phyloP scores from a whole-genome alignment of 1,140 invertebrate genomes.

The Heliconius eleuchia region DNA sequence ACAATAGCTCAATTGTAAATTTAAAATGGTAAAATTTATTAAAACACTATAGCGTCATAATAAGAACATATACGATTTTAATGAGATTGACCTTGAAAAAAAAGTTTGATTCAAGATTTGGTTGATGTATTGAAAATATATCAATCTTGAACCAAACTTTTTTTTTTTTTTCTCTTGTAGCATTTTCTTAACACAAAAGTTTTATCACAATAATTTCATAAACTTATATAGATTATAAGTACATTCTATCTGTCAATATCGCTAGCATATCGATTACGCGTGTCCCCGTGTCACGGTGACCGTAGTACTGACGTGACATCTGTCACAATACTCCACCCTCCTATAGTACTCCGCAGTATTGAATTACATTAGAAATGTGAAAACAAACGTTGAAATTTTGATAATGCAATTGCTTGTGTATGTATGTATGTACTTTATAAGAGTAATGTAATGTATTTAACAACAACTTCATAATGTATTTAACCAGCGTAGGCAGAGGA shows the following conservation, averaged over 20 bases:
- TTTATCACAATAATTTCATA: neutral
- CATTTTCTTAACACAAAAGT: neutral
- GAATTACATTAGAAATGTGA: conserved; percentile 20
- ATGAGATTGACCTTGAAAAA: too few species aligned
- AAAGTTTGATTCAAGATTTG: too few species aligned
- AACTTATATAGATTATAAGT: neutral
- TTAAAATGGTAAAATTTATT: too few species aligned
- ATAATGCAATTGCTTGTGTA: conserved; percentile 1
- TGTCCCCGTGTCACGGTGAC: conserved; percentile 33
- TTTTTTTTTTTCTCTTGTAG: neutral
- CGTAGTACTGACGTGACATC: conserved; percentile 34
- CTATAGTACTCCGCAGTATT: neutral
- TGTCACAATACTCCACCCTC: conserved; percentile 30
- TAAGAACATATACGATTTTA: too few species aligned
- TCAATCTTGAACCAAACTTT: neutral
- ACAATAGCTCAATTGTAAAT: too few species aligned
- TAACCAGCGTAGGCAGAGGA: neutral
- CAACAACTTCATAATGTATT: neutral
- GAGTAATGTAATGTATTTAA: neutral
- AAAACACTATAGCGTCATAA: too few species aligned
- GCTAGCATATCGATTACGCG: conserved; percentile 22
- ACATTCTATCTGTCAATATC: conserved; percentile 1
- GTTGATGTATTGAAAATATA: too few species aligned
- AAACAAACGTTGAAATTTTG: conserved; percentile 16
- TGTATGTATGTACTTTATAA: neutral